phyloP scores from a whole-genome alignment of 2,797 vertebrate species.

The Cyprinella venusta region DNA sequence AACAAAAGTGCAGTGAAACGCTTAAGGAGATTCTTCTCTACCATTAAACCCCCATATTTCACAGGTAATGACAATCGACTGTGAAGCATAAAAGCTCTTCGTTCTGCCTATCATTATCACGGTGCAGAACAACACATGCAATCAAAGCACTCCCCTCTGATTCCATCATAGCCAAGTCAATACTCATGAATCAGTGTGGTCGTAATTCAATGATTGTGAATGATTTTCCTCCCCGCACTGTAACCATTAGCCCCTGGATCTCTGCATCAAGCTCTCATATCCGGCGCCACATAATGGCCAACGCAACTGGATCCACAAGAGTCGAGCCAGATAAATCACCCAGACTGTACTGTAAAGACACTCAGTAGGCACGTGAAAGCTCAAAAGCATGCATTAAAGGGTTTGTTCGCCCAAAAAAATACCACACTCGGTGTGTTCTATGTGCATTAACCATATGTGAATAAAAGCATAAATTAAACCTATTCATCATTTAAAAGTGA shows the following conservation, averaged over 20 bases:
- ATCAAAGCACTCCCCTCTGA: conserved; percentile 68
- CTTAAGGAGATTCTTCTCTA: conserved; percentile 62
- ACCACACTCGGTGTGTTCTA: not conserved
- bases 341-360: conserved; percentile 63
- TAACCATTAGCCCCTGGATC: conserved; percentile 81
- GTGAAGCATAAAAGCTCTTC: conserved; percentile 66
- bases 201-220: conserved; percentile 81
- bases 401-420: not conserved
- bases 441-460: conserved; percentile 54
- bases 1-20: conserved; percentile 65
- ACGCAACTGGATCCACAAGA: conserved; percentile 75
- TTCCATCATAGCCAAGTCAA: conserved; percentile 73
- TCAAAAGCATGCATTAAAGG: conserved; percentile 46
- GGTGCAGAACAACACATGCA: conserved; percentile 66
- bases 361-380: conserved; percentile 66
- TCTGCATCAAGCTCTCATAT: conserved; percentile 72
- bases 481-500: not conserved
- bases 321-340: conserved; percentile 70
- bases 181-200: conserved; percentile 79
- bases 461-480: not conserved
- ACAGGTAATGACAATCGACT: conserved; percentile 65
- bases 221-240: conserved; percentile 76
- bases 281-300: conserved; percentile 79
- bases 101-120: conserved; percentile 59
- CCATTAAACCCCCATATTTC: conserved; percentile 74